These are phyloP conservation scores for Aphaenogaster floridana DNA, from an alignment of 1,140 invertebrate species.

Conservation along the genomic window DNA sequence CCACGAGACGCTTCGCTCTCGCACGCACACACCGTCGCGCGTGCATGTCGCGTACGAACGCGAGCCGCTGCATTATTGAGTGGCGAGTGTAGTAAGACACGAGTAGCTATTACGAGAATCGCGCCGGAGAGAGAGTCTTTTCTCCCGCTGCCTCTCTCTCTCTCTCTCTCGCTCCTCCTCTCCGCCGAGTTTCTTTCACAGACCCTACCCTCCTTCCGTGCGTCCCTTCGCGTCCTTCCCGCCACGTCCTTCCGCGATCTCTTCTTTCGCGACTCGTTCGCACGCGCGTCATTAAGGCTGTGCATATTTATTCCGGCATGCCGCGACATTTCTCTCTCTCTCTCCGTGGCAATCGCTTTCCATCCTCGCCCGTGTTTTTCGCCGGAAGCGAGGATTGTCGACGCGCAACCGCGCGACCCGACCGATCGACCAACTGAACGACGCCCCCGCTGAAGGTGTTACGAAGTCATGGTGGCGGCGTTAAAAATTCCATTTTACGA, in stretches of 20 bases:
- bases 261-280: slow-evolving; percentile 13
- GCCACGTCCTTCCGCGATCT: neutral
- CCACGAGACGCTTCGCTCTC: slow-evolving; percentile 3
- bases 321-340: slow-evolving; percentile 61
- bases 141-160: slow-evolving; percentile 20
- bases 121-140: slow-evolving; percentile 62
- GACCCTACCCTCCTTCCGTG: neutral
- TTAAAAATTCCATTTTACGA: slow-evolving; percentile 73
- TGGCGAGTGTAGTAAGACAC: slow-evolving; percentile 67
- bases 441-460: slow-evolving; percentile 50
- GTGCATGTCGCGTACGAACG: slow-evolving; percentile 64
- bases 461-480: slow-evolving; percentile 63
- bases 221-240: neutral
- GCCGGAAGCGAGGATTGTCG: neutral
- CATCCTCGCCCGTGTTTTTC: neutral
- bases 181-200: slow-evolving; percentile 9
- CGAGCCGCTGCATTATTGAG: slow-evolving; percentile 73
- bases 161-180: neutral
- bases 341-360: slow-evolving; percentile 4
- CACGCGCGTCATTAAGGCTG: slow-evolving; percentile 51
- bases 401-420: slow-evolving; percentile 9
- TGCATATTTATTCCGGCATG: slow-evolving; percentile 71
- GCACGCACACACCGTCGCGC: neutral
- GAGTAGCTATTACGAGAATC: slow-evolving; percentile 76
- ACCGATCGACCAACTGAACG: slow-evolving; percentile 61